Base-by-base conservation (phyloP, 2,113 vertebrate genomes). In the Ciconia stormi region DNA sequence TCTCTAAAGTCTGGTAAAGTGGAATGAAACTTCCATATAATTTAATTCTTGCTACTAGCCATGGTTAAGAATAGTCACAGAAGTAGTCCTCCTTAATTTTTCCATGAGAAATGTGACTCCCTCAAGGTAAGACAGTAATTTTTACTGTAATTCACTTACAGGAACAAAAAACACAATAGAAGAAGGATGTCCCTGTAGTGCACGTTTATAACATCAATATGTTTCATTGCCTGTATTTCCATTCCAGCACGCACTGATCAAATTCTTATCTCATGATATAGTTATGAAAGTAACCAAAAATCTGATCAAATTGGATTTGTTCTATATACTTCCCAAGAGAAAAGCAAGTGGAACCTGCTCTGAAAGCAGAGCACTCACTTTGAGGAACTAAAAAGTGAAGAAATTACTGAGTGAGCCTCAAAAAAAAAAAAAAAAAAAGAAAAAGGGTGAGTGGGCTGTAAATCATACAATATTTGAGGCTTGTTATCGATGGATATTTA, bases 241-340 rank as follows among this genome's bases (percentile, higher is more conserved):
- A 96, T 93, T 89, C 52, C 73, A 87, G 81, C 52, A 53, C 1
- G 5, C n/a, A 25, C 27, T 90, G 69, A 96, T 56, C 84, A 86
- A 97, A 96, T 96, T 96, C 91, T 90, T 94, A 87, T 69, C 82
- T 95, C 82, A 89, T 71, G 67, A 95, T 88, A 94, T 16, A 90
- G 81, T 95, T 94, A 95, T 78, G 61, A 92, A 96, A 82, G 83
- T 88, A 94, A 95, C 67, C 79, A 86, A 91, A 88, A 93, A 77
- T 93, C 72, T 71, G 94, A 97, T 93, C 85, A 94, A 87, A 95
- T 87, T 80, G 89, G 19, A 95, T 97, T 96, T 95, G 76, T 72
- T 97, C 88, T 79, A 80, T 89, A 70, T 38, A 84, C 55, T 96
- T 91, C 85, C 74, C 89, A 82, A 50, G 95, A 91, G 66, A 90